Base-by-base conservation (phyloP, 2,888 invertebrate species). In the Tipula helvola region DNA sequence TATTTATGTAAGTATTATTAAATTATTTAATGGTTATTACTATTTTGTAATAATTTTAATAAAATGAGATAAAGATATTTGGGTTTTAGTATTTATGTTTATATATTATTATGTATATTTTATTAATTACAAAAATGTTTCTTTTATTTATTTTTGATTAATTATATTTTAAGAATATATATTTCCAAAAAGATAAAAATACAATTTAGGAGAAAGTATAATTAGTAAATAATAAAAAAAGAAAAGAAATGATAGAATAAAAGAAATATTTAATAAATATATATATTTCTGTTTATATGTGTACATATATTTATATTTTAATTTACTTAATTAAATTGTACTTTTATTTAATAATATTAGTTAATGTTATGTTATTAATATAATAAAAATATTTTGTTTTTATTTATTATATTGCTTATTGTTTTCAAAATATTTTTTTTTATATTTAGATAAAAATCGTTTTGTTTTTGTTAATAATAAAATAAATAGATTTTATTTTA, bases 361-460 rank as follows among this genome's bases (percentile, higher is more conserved):
- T 39, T 41, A 39, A 39, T 84, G 36, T 39, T 83, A 7, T 83
- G 13, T 7, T 13, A 5, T 10, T 16, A 36, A 39, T 84, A 41
- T 84, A 84, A 84, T 84, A 84, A 84, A 84, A 84, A 84, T 84
- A 84, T 84, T 84, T 84, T 84, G 16, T 39, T 84, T 83, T 84
- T 39, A 39, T 84, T 84, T 84, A 41, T 84, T 84, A 39, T 84
- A 84, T 84, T 84, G 84, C 84, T 84, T 84, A 36, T 84, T 84
- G 84, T 84, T 84, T 84, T 84, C 84, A 41, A 84, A 84, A 39
- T 84, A 39, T 84, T 84, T 84, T 84, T 84, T 84, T 41, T 83
- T 39, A 84, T 84, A 39, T 84, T 84, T 36, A 84, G n/a, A 39
- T 71, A 71, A 71, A 71, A 71, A 28, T 28, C 71, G 71, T 71